A percentile compares a stretch with the other conserved stretches of the same genome.
Evolutionary conservation across 2,888 invertebrate genomes (phyloP).

Genomic region (Venustoraphidia nigricollis): DNA sequence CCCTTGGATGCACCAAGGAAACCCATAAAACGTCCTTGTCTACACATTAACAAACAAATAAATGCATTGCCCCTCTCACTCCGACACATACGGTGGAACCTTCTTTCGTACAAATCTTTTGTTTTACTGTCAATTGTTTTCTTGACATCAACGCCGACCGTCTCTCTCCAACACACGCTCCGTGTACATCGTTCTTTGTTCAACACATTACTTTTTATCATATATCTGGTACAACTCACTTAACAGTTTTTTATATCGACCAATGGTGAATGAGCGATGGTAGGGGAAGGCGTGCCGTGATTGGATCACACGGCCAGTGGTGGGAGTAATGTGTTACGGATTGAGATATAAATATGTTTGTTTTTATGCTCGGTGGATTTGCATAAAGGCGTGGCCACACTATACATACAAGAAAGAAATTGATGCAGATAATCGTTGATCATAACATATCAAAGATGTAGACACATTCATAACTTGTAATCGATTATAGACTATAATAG

Average conservation of each 20-base stretch:
- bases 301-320: slow-evolving; percentile 15
- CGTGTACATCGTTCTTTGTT: too few species aligned
- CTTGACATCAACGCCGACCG: not conserved
- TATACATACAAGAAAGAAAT: too few species aligned
- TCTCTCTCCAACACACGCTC: not conserved
- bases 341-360: slow-evolving; percentile 33
- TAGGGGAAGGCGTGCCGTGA: slow-evolving; percentile 11
- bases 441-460: too few species aligned
- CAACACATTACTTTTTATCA: too few species aligned
- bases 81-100: too few species aligned
- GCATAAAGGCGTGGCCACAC: slow-evolving; percentile 19
- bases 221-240: slow-evolving; percentile 19
- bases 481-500: slow-evolving; percentile 22
- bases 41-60: not conserved
- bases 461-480: slow-evolving; percentile 12
- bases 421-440: too few species aligned
- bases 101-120: too few species aligned
- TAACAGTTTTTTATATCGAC: slow-evolving; percentile 17
- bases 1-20: too few species aligned
- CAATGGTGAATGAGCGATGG: slow-evolving; percentile 23
- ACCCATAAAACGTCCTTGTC: not conserved
- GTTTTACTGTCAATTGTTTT: too few species aligned
- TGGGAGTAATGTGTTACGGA: slow-evolving; percentile 21
- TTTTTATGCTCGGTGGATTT: slow-evolving; percentile 19
- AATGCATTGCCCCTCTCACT: not conserved